Base-by-base conservation (phyloP, 2,888 invertebrate species). In the Stenotaenia linearis region DNA sequence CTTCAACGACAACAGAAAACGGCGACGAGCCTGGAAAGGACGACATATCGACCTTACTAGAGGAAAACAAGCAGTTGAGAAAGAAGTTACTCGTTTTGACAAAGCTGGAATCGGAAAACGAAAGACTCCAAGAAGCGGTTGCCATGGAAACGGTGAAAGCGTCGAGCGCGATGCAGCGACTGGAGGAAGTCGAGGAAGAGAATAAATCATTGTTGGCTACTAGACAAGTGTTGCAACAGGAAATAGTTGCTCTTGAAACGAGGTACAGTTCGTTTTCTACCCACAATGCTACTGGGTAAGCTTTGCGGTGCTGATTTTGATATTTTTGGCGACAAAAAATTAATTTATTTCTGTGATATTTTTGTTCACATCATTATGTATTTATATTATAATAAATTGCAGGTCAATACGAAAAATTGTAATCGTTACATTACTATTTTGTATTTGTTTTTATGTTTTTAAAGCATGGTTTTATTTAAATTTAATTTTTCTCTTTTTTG, bases 51-150 rank as follows among this genome's bases (percentile, higher is more conserved):
- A 76, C 7, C 23, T 28, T 77, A 21, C n/a, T 77, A 12, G 79
- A 80, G 25, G 80, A 80, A 35, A 80, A 80, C 30, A 78, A 78
- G 12, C 69, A 79, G 45, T 45, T 80, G 10, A 37, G 74, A 15
- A 21, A 74, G 18, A 69, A 77, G 74, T 75, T 80, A 10, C 28
- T 50, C 3, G 32, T 40, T 32, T 25, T 80, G 23, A 23, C 37
- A 12, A 40, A 32, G 4, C 12, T 76, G 32, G 45, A 77, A 37
- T 18, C 21, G 7, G 79, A 79, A 15, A 79, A 56, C 23, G 79
- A 80, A 28, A 18, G 28, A 12, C 50, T 75, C 6, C 12, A 50
- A 30, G 79, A 79, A 45, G n/a, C 25, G 28, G 28, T 79, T 1
- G 50, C 32, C 6, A 75, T 32, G 18, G 80, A 79, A 12, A 7